These are phyloP conservation scores for Antechinus flavipes DNA, from an alignment of 2,113 vertebrate species.

Conservation along the genomic window DNA sequence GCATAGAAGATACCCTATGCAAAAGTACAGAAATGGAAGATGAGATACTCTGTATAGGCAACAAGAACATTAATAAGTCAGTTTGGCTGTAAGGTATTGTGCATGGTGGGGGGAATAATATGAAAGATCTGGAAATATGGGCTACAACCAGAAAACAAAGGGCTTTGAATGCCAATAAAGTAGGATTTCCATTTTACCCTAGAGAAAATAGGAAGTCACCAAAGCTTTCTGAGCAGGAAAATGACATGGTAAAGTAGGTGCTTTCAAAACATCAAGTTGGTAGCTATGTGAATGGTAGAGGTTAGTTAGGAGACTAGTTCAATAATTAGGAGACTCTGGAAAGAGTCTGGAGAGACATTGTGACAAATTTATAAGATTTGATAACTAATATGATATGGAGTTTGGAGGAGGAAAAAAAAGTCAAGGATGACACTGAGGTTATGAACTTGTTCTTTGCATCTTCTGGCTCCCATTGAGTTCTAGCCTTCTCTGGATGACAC, in stretches of 20 bases:
- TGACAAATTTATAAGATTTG: not conserved
- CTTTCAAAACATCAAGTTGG: not conserved
- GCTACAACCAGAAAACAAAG: not conserved
- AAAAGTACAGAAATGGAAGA: not conserved
- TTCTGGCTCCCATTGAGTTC: not conserved
- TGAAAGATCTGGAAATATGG: not conserved
- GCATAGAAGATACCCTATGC: not conserved
- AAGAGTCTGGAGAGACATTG: not conserved
- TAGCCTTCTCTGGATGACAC: not conserved
- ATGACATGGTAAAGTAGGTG: not conserved
- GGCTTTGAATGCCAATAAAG: not conserved
- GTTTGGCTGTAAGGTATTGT: not conserved
- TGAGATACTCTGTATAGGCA: not conserved
- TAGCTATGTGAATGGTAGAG: not conserved
- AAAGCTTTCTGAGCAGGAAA: not conserved
- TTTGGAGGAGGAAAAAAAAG: not conserved
- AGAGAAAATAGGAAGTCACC: not conserved
- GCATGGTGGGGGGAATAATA: not conserved
- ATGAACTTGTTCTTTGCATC: not conserved
- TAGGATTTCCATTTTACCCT: not conserved
- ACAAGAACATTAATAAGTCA: not conserved
- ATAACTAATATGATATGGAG: not conserved
- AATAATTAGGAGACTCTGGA: not conserved
- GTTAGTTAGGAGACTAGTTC: not conserved
- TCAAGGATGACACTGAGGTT: not conserved